phyloP scores from a whole-genome alignment of 2,797 vertebrate species.

The Borostomias antarcticus region DNA sequence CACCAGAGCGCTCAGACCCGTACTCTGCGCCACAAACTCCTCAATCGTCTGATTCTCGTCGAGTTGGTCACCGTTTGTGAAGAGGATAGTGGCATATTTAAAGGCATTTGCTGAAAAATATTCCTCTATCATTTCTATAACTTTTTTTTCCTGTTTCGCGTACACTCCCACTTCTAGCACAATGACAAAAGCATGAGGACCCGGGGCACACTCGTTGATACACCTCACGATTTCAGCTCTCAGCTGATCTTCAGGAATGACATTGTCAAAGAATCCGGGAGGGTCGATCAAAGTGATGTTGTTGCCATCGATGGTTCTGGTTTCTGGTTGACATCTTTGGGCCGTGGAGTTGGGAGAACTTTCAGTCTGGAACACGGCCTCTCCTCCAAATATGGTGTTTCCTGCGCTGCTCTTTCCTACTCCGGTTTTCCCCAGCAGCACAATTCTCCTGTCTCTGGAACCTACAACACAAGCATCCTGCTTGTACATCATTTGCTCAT shows the following conservation, averaged over 20 bases:
- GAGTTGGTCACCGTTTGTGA: background rate
- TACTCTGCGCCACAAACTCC: background rate
- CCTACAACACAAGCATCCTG: no score
- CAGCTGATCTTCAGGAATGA: background rate
- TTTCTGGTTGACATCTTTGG: background rate
- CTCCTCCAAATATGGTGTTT: conserved; percentile 35
- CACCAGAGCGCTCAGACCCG: background rate
- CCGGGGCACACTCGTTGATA: conserved; percentile 13
- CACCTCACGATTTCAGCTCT: conserved; percentile 46
- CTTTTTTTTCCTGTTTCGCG: background rate
- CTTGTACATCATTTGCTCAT: no score
- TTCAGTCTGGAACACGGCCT: conserved; percentile 19
- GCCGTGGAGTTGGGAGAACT: conserved; percentile 17
- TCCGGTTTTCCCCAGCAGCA: conserved; percentile 43
- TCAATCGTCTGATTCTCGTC: background rate
- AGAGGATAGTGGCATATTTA: background rate
- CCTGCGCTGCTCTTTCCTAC: conserved; percentile 43
- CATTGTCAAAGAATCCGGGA: conserved; percentile 31
- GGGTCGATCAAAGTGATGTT: conserved; percentile 32
- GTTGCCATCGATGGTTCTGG: background rate
- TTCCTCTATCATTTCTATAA: background rate
- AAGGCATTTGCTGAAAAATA: background rate
- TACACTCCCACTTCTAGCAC: conserved; percentile 30
- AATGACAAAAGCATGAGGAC: conserved; percentile 2
- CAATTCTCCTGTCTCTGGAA: conserved; percentile 25